Evolutionary conservation across 2,888 invertebrate genomes (phyloP).

Genomic region (Crocallis elinguaria): DNA sequence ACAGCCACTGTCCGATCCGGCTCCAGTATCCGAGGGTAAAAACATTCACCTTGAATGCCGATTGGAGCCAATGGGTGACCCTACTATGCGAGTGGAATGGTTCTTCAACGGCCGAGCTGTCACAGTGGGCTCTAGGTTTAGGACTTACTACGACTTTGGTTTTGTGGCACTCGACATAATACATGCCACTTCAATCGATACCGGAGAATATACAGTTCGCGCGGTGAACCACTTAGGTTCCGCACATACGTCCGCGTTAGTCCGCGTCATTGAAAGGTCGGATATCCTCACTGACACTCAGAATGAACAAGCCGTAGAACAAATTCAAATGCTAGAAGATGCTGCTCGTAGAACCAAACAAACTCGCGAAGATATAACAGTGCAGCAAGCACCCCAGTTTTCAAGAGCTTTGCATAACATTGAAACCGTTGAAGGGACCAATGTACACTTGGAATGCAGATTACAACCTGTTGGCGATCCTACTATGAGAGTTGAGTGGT

Average conservation of each 20-base stretch:
- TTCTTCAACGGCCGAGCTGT: constrained; percentile 96
- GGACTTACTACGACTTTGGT: constrained; percentile 98
- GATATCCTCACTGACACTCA: constrained; percentile 95
- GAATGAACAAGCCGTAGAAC: constrained; percentile 95
- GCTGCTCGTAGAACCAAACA: constrained; percentile 88
- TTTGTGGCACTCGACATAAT: constrained; percentile 98
- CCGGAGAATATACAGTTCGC: constrained; percentile 97
- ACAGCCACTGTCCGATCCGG: constrained; percentile 94
- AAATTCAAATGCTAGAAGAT: constrained; percentile 96
- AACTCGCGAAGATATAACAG: constrained; percentile 91
- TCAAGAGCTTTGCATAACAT: constrained; percentile 94
- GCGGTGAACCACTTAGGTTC: constrained; percentile 97
- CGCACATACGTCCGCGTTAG: constrained; percentile 95
- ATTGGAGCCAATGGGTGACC: constrained; percentile 97
- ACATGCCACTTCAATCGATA: constrained; percentile 96
- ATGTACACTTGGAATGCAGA: constrained; percentile 96
- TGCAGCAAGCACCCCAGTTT: constrained; percentile 94
- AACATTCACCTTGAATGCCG: constrained; percentile 96
- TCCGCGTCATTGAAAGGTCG: constrained; percentile 92
- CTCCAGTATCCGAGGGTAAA: constrained; percentile 93
- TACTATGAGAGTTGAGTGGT: constrained; percentile 98
- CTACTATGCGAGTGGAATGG: constrained; percentile 98
- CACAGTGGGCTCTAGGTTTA: constrained; percentile 96
- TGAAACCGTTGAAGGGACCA: constrained; percentile 95
- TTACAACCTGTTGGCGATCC: constrained; percentile 95